These are phyloP conservation scores for Corydoras maculifer DNA, from an alignment of 2,113 vertebrate species.

Conservation along the genomic window DNA sequence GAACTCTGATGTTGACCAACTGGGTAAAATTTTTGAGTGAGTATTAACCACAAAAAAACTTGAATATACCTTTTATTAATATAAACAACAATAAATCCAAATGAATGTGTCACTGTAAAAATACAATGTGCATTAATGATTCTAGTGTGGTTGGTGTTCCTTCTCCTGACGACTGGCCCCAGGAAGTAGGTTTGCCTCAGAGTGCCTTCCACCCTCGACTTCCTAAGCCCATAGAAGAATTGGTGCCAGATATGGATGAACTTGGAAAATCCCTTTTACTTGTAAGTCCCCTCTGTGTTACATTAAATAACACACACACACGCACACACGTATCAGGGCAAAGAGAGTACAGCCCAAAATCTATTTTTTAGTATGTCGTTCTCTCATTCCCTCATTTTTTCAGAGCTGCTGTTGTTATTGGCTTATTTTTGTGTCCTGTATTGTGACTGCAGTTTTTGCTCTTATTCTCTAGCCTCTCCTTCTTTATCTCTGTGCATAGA, in stretches of 20 bases:
- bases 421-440: too few relatives aligned
- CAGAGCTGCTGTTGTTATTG: too few relatives aligned
- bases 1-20: slow-evolving; percentile 95
- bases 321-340: too few relatives aligned
- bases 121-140: slow-evolving; percentile 6
- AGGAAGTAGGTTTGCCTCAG: slow-evolving; percentile 88
- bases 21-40: slow-evolving; percentile 99
- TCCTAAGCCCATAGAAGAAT: slow-evolving; percentile 79
- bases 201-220: slow-evolving; percentile 84
- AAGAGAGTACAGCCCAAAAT: too few relatives aligned
- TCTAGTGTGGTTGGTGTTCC: slow-evolving; percentile 89
- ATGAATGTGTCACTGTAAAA: too few relatives aligned
- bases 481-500: too few relatives aligned
- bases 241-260: slow-evolving; percentile 91
- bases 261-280: slow-evolving; percentile 86
- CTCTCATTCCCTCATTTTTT: too few relatives aligned
- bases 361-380: too few relatives aligned
- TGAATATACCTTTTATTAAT: too few relatives aligned
- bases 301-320: neutral
- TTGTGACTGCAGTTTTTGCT: too few relatives aligned
- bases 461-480: too few relatives aligned
- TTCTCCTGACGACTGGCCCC: slow-evolving; percentile 89
- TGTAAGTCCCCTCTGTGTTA: slow-evolving; percentile 60
- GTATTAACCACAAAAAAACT: slow-evolving; percentile 51
- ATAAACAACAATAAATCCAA: too few relatives aligned